Base-by-base conservation (phyloP, 2,113 vertebrate species). In the Pangasianodon gigas region DNA sequence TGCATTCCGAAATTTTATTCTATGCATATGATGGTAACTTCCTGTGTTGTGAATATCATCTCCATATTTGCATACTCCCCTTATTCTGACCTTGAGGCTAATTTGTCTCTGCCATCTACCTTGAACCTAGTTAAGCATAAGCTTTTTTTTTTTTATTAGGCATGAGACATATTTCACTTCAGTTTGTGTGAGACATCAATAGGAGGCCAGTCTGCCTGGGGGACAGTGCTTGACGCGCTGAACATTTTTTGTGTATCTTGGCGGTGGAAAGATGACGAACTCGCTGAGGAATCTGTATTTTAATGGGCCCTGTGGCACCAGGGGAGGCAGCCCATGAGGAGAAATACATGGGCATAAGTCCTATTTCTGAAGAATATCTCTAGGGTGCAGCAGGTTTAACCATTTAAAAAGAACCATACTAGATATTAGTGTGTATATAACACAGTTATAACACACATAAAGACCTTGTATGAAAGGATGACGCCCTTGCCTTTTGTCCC, bases 231-330 rank as follows among this genome's bases (percentile, higher is more conserved):
- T 29, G 75, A 88, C 62, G n/a, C 29, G 62, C 65, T 67, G 88
- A 83, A 88, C 48, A 60, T 88, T 86, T 88, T 91, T 48, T 88
- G 77, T 92, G 56, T 90, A 85, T 89, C 69, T 90, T 89, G 89
- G 88, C 65, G 77, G 56, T 29, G 26, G 69, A 56, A 51, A 88
- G 85, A 88, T 79, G 71, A 90, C 48, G 82, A 89, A 85, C 75
- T 89, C 77, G 48, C 81, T 89, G 69, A 87, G 83, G 90, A 91
- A 92, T 91, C 88, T 91, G 84, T 44, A 83, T 90, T 92, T 91
- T 93, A 92, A 92, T 92, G 79, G 74, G 56, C 77, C 71, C 62
- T 90, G 85, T 88, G 77, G 82, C 84, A 91, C 83, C 51, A 85
- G 69, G 37, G 52, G 62, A 81, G 87, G 44, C 74, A 74, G 46